phyloP scores from a whole-genome alignment of 1,140 invertebrate species.

The Battus philenor region DNA sequence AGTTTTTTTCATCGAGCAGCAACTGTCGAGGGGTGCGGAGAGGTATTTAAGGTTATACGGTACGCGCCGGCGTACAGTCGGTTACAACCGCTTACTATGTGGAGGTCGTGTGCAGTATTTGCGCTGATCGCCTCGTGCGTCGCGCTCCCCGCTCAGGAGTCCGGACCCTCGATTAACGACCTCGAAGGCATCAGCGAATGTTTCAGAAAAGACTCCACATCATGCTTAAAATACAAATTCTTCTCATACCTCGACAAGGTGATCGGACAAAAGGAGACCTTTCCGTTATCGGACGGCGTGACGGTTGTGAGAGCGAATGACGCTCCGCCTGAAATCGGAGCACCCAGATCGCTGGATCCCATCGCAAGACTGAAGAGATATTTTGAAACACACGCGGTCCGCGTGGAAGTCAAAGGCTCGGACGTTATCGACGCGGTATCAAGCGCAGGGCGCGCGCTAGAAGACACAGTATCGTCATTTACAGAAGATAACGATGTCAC shows the following conservation, averaged over 20 bases:
- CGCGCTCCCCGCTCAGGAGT: conserved; percentile 83
- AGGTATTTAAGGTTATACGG: conserved; percentile 46
- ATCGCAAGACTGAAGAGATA: conserved; percentile 83
- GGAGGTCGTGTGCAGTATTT: conserved; percentile 67
- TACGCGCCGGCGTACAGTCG: conserved; percentile 46
- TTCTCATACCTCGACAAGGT: conserved; percentile 90
- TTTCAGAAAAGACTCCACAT: conserved; percentile 85
- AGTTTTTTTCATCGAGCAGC: conserved; percentile 37
- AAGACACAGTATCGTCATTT: conserved; percentile 81
- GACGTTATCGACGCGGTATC: conserved; percentile 88
- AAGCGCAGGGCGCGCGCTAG: conserved; percentile 85
- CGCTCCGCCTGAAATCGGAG: conserved; percentile 79
- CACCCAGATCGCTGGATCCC: conserved; percentile 83
- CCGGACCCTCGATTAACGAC: conserved; percentile 81
- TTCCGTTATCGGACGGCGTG: conserved; percentile 86
- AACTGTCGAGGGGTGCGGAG: conserved; percentile 45
- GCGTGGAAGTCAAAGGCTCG: conserved; percentile 88
- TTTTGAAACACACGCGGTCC: conserved; percentile 85
- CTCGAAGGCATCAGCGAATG: conserved; percentile 86
- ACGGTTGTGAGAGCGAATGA: conserved; percentile 86
- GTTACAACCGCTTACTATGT: conserved; percentile 42
- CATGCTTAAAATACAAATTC: conserved; percentile 89
- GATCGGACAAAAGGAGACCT: conserved; percentile 84
- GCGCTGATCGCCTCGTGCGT: conserved; percentile 71
- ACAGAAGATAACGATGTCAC: conserved; percentile 76